These are phyloP conservation scores for Merodon equestris DNA, from an alignment of 2,888 invertebrate genomes.

Conservation along the genomic window DNA sequence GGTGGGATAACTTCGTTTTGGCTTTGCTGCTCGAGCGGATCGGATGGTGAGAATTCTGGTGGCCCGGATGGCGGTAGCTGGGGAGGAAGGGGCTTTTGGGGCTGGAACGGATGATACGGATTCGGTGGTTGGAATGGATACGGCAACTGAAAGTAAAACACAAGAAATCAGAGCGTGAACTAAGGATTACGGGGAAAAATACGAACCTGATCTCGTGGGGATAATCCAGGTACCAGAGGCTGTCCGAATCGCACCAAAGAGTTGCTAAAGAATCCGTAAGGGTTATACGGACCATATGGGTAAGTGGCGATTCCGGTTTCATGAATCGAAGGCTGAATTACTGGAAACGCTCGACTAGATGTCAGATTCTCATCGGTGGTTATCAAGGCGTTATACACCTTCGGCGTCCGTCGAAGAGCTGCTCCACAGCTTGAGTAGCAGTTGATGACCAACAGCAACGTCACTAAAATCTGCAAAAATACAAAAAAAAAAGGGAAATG, in stretches of 20 bases:
- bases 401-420: constrained; percentile 81
- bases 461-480: constrained; percentile 71
- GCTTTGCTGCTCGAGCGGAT: constrained; percentile 41
- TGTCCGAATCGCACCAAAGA: constrained; percentile 74
- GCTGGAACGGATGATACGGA: constrained; percentile 41
- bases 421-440: constrained; percentile 69
- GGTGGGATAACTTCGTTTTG: constrained; percentile 64
- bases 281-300: constrained; percentile 76
- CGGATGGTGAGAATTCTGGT: constrained; percentile 51
- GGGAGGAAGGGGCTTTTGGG: constrained; percentile 33
- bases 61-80: constrained; percentile 59
- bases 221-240: constrained; percentile 74
- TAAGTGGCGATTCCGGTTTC: constrained; percentile 80
- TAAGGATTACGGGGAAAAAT: neutral
- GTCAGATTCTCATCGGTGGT: constrained; percentile 88
- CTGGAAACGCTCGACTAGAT: constrained; percentile 87
- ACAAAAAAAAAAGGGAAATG: neutral
- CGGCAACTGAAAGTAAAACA: constrained; percentile 70
- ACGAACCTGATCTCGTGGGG: constrained; percentile 73
- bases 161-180: neutral
- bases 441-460: constrained; percentile 68
- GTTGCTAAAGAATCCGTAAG: constrained; percentile 75
- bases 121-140: constrained; percentile 70
- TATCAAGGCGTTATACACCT: constrained; percentile 89
- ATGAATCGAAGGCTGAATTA: constrained; percentile 86